These are phyloP conservation scores for Acinonyx jubatus DNA, from an alignment of 2,113 vertebrate genomes.

Conservation along the genomic window DNA sequence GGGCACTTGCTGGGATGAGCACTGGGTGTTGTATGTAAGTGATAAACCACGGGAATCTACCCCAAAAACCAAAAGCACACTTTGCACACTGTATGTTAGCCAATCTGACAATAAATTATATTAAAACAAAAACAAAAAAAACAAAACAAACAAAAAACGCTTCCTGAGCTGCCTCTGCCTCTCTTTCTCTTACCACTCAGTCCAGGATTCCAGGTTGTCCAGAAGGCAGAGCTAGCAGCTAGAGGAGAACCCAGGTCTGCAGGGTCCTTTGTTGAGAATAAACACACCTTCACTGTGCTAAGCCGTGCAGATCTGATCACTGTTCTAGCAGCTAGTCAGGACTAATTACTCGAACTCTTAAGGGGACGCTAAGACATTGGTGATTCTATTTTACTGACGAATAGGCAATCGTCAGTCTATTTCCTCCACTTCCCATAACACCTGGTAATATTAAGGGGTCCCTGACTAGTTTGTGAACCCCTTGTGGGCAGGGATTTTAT, in stretches of 20 bases:
- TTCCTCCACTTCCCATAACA: not conserved
- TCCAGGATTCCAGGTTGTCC: not conserved
- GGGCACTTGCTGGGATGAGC: too few relatives aligned
- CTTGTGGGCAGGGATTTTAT: not conserved
- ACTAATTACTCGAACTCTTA: not conserved
- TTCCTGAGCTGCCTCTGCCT: not conserved
- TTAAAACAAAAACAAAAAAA: too few relatives aligned
- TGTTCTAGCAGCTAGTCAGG: not conserved
- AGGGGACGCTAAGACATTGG: not conserved
- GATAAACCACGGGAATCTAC: too few relatives aligned
- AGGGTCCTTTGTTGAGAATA: not conserved
- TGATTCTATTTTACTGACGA: not conserved
- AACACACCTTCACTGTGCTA: not conserved
- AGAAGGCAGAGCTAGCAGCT: not conserved
- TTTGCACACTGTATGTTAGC: too few relatives aligned
- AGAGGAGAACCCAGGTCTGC: accelerated
- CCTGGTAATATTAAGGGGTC: too few relatives aligned
- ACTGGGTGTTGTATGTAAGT: too few relatives aligned
- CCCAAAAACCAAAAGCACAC: too few relatives aligned
- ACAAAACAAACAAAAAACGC: too few relatives aligned
- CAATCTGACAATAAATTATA: too few relatives aligned
- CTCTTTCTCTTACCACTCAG: not conserved
- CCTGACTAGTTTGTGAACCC: not conserved
- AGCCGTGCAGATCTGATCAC: not conserved
- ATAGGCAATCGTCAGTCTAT: not conserved